These are phyloP conservation scores for Achatina immaculata DNA, from an alignment of 1,140 invertebrate genomes.

Conservation along the genomic window DNA sequence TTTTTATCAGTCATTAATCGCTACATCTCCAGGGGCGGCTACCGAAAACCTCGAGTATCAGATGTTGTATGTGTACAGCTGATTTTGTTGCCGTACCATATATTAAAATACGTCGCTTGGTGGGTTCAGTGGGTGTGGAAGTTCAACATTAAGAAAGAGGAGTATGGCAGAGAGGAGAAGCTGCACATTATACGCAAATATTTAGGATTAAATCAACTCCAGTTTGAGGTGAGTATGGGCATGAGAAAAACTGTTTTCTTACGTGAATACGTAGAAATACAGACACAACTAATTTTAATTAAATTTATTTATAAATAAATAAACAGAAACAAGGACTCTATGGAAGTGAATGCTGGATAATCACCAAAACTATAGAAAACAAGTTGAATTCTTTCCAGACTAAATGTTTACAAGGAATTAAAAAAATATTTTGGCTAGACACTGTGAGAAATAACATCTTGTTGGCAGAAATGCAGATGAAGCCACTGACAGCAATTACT, in stretches of 20 bases:
- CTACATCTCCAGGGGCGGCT: slow-evolving; percentile 79
- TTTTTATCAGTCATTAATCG: background rate
- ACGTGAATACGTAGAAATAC: background rate
- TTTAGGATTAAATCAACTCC: slow-evolving; percentile 77
- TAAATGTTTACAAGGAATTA: too few species aligned
- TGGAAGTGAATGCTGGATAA: too few species aligned
- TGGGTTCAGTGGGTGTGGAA: slow-evolving; percentile 84
- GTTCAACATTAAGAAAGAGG: slow-evolving; percentile 81
- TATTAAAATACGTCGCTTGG: slow-evolving; percentile 80
- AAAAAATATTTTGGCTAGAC: too few species aligned
- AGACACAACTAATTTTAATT: too few species aligned
- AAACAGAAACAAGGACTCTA: too few species aligned
- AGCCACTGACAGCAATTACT: too few species aligned
- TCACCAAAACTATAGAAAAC: too few species aligned
- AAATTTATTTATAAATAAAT: too few species aligned
- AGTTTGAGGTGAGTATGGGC: slow-evolving; percentile 74
- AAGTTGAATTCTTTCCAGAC: too few species aligned
- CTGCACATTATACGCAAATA: slow-evolving; percentile 85
- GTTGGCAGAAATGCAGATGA: too few species aligned
- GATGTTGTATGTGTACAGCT: slow-evolving; percentile 87
- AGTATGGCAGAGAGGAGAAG: slow-evolving; percentile 86
- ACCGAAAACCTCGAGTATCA: slow-evolving; percentile 80
- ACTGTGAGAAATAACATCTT: too few species aligned
- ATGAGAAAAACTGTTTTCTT: background rate
- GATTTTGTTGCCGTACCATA: slow-evolving; percentile 82